phyloP scores from a whole-genome alignment of 2,113 vertebrate species.

The Melanotaenia duboulayi region DNA sequence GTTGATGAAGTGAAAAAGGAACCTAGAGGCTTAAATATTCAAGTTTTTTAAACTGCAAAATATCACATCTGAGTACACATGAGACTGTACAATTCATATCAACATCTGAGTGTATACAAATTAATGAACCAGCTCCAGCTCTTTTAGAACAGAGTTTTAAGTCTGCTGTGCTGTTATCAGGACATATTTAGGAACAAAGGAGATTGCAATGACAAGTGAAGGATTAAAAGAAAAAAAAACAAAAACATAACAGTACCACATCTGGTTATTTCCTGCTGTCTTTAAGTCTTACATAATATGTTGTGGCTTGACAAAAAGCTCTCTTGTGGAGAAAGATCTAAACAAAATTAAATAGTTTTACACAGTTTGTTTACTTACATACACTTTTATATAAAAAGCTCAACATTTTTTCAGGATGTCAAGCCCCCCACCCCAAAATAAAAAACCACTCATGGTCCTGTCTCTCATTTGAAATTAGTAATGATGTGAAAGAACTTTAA shows the following conservation, averaged over 20 bases:
- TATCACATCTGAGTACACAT: background rate
- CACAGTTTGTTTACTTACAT: conserved; percentile 2
- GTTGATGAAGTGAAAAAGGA: background rate
- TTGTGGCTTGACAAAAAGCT: conserved; percentile 41
- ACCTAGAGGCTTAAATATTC: conserved; percentile 20
- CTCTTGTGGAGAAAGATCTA: conserved; percentile 9
- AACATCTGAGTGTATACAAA: background rate
- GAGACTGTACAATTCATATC: conserved; percentile 14
- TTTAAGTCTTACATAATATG: conserved; percentile 58
- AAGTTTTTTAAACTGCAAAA: conserved; percentile 15
- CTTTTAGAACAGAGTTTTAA: conserved; percentile 24
- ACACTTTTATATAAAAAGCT: conserved; percentile 9
- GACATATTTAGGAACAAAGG: conserved; percentile 28
- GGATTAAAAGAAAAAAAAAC: conserved; percentile 36
- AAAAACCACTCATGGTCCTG: background rate
- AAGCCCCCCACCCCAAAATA: no score
- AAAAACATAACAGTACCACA: conserved; percentile 32
- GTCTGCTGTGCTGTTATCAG: conserved; percentile 18
- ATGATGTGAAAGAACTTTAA: background rate
- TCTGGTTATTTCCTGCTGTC: conserved; percentile 61
- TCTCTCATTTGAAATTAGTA: background rate
- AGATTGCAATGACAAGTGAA: conserved; percentile 50
- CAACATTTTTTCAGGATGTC: background rate
- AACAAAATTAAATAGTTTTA: conserved; percentile 9
- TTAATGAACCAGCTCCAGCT: conserved; percentile 20